Conservation (phyloP, 2,888 invertebrate genomes). For the Tachina fera region DNA sequence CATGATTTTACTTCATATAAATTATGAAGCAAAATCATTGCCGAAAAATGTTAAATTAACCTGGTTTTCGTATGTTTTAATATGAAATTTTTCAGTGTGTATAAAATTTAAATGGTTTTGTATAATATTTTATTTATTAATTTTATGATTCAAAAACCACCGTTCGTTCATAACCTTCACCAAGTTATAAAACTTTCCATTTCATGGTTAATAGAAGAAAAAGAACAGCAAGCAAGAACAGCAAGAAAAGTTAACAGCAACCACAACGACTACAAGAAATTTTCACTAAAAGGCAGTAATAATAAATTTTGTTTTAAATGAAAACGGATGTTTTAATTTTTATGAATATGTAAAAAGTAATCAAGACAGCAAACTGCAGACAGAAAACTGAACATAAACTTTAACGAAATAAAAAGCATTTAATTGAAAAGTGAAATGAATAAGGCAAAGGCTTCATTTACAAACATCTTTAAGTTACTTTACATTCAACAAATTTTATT, state of each 20-base stretch:
- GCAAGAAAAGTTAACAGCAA: background rate
- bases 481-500: no score
- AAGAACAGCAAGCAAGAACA: slow-evolving; percentile 12
- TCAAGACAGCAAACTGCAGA: background rate
- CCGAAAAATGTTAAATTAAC: no score
- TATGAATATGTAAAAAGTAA: slow-evolving; percentile 36
- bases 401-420: slow-evolving; percentile 7
- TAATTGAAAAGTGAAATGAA: background rate
- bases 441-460: background rate
- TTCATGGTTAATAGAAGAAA: slow-evolving; percentile 31
- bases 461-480: background rate
- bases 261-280: slow-evolving; percentile 39
- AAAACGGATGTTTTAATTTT: slow-evolving; percentile 65
- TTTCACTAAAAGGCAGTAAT: slow-evolving; percentile 53
- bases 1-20: no score
- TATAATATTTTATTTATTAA: no score
- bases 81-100: no score
- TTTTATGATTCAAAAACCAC: background rate
- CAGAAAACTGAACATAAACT: background rate
- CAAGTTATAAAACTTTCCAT: slow-evolving; percentile 16
- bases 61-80: no score
- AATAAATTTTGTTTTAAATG: slow-evolving; percentile 61
- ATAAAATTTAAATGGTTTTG: no score
- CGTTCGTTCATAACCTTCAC: background rate
- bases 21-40: no score